Evolutionary conservation across 2,113 vertebrate species (phyloP).

Genomic region (Dipodomys stephensi): DNA sequence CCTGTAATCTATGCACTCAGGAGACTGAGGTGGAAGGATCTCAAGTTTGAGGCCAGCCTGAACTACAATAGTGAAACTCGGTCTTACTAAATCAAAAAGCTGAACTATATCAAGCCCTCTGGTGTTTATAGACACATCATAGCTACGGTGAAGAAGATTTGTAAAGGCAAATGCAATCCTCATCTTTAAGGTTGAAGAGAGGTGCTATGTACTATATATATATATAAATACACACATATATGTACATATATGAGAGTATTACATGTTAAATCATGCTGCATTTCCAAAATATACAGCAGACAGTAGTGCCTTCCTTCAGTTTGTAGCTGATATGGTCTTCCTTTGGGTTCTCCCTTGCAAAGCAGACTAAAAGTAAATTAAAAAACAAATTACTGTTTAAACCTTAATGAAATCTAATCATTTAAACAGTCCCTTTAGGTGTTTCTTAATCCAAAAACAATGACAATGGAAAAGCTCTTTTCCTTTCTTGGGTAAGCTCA

Average conservation of each 20-base stretch:
- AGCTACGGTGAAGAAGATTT: neutral
- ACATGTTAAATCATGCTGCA: neutral
- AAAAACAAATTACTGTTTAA: neutral
- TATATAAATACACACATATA: too few relatives aligned
- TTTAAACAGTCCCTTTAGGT: neutral
- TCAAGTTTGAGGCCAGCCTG: neutral
- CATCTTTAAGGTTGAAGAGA: neutral
- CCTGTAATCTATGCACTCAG: neutral
- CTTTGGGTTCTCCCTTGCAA: neutral
- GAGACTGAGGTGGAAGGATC: neutral
- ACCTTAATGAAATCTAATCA: neutral
- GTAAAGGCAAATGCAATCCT: neutral
- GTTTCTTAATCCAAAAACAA: neutral
- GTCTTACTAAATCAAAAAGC: neutral
- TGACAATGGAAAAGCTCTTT: neutral
- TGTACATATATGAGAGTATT: neutral
- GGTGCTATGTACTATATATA: neutral
- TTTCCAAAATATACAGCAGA: neutral
- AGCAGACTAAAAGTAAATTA: neutral
- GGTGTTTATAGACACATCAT: too few relatives aligned
- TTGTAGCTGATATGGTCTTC: neutral
- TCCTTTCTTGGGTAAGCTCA: neutral
- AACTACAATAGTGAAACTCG: neutral
- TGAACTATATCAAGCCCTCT: too few relatives aligned
- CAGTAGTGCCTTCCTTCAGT: neutral